Conservation (phyloP, 2,888 invertebrate species). For the Caenorhabditis virilis region DNA sequence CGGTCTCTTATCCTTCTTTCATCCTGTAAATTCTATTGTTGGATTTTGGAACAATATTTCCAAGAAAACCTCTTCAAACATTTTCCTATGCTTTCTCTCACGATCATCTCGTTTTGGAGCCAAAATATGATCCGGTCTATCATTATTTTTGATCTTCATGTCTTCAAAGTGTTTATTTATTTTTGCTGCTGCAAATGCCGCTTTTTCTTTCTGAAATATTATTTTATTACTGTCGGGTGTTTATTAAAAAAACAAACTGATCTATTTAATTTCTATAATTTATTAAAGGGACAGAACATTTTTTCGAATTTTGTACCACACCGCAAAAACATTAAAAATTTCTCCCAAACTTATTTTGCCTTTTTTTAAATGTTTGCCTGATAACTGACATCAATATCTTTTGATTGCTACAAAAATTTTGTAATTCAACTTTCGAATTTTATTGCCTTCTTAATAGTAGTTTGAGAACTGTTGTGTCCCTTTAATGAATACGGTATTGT, state of each 20-base stretch:
- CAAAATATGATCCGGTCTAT: background rate
- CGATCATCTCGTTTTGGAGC: constrained; percentile 13
- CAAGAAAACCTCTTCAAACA: constrained; percentile 7
- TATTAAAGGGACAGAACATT: no score
- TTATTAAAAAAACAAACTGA: background rate
- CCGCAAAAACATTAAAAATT: no score
- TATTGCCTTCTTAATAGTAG: no score
- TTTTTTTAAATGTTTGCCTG: no score
- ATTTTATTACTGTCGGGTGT: background rate
- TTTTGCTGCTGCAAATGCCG: background rate
- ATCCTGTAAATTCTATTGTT: constrained; percentile 6
- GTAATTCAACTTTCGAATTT: no score
- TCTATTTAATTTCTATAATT: no score
- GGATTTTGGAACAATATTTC: background rate
- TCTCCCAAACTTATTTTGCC: no score
- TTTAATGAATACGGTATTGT: no score
- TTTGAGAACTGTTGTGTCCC: no score
- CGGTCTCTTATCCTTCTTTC: constrained; percentile 19
- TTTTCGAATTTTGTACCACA: no score
- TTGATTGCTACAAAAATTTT: no score
- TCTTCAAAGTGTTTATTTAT: constrained; percentile 12
- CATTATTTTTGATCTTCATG: background rate
- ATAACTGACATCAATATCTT: no score
- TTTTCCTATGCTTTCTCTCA: constrained; percentile 10
- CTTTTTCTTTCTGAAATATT: background rate